Base-by-base conservation (phyloP, 1,140 invertebrate genomes). In the Drosophila ananassae region DNA sequence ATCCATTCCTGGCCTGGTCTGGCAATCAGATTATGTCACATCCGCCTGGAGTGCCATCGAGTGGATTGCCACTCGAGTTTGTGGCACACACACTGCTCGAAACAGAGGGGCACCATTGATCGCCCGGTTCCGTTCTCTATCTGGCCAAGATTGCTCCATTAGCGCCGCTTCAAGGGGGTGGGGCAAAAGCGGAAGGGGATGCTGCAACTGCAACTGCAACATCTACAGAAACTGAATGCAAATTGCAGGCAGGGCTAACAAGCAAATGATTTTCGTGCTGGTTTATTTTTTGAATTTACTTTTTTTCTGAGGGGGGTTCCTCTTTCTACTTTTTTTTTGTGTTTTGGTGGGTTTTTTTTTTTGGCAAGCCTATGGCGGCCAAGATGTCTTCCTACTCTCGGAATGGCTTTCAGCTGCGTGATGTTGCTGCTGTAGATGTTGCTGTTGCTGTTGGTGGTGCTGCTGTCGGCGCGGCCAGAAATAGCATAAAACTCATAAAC, bases 401-500 rank as follows among this genome's bases (percentile, higher is more conserved):
- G 34, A 77, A 85, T 84, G 80, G 61, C 73, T 83, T 83, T 77
- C 80, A 85, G 80, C 66, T 75, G 76, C 69, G 72, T 66, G 72
- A 66, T 75, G 64, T 77, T 69, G 56, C 37, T 55, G 53, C 41
- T 60, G 37, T 46, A 34, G 51, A 24, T 66, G 51, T 44, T 74
- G 55, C n/a, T 75, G 52, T 30, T 48, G 37, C 21, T 56, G 59
- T 21, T 62, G 58, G 1, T 55, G 62, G n/a, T 61, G 74, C 30
- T 77, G 78, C 67, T 82, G 82, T 76, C 67, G 66, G 64, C 67
- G 78, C 67, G 77, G 82, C 82, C 83, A 87, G 82, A 87, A 87
- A 87, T 87, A 87, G 82, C 82, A 85, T 87, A 87, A 82, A 87
- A 87, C 83, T 87, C 82, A 87, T 87, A 87, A 85, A 87, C 78